phyloP scores from a whole-genome alignment of 1,140 invertebrate species.

The Drosophila bocki region DNA sequence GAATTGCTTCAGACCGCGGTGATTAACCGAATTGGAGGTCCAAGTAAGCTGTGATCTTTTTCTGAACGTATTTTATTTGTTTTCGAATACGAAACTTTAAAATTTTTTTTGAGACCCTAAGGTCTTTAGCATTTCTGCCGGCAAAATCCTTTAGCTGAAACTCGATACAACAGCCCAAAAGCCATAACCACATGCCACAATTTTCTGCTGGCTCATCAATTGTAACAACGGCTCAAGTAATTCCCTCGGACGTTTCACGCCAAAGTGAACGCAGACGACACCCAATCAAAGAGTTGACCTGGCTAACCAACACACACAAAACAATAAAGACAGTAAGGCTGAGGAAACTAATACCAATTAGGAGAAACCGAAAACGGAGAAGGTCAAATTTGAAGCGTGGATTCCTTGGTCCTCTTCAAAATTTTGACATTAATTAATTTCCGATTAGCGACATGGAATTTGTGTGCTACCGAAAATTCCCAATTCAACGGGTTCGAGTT shows the following conservation, averaged over 20 bases:
- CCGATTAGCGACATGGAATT: constrained; percentile 77
- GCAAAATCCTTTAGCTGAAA: constrained; percentile 44
- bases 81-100: not conserved
- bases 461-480: constrained; percentile 68
- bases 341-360: constrained; percentile 54
- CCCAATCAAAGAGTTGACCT: constrained; percentile 69
- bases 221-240: constrained; percentile 78
- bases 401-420: constrained; percentile 50
- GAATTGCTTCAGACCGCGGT: too few species aligned
- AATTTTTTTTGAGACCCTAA: not conserved
- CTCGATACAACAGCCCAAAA: constrained; percentile 50
- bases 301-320: constrained; percentile 11
- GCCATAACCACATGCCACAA: constrained; percentile 67
- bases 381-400: constrained; percentile 32
- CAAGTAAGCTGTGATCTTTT: not conserved
- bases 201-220: constrained; percentile 76
- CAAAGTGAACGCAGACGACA: constrained; percentile 80
- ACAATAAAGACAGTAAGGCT: constrained; percentile 28
- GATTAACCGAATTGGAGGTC: too few species aligned
- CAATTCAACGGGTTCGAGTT: constrained; percentile 45
- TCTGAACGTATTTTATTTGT: not conserved
- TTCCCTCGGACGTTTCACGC: constrained; percentile 77
- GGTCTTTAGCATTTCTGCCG: constrained; percentile 12
- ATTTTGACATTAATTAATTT: constrained; percentile 74
- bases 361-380: constrained; percentile 40